Percentiles rank a stretch among this genome's conserved stretches.
phyloP scores from a whole-genome alignment of 2,888 invertebrate genomes.

The Lasioglossum villosulum region DNA sequence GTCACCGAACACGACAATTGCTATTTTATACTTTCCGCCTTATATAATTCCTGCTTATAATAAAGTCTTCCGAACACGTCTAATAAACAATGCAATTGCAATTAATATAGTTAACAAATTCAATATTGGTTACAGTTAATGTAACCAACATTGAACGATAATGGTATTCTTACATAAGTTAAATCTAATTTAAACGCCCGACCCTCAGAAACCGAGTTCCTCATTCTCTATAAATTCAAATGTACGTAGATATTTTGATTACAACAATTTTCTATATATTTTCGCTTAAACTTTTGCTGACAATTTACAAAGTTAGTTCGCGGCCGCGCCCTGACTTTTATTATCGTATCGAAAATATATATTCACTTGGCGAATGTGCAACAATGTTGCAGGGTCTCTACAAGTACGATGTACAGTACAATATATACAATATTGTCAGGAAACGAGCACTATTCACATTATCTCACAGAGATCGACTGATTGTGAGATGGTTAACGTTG shows the following conservation, averaged over 20 bases:
- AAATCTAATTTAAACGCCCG: constrained; percentile 48
- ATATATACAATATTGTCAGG: not conserved
- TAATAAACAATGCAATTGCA: constrained; percentile 7
- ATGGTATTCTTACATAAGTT: constrained; percentile 45
- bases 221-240: constrained; percentile 42
- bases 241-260: not conserved
- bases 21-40: constrained; percentile 20
- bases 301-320: not conserved
- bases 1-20: constrained; percentile 30
- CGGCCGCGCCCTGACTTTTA: not conserved
- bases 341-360: constrained; percentile 5
- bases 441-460: constrained; percentile 18
- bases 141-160: constrained; percentile 39
- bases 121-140: too few relatives aligned
- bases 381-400: constrained; percentile 20
- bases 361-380: constrained; percentile 5
- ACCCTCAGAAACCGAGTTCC: constrained; percentile 34
- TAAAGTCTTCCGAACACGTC: not conserved
- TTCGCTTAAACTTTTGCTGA: not conserved
- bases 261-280: not conserved
- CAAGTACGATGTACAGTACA: not conserved
- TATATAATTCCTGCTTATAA: constrained; percentile 16
- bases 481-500: not conserved
- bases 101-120: constrained; percentile 32
- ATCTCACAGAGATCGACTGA: constrained; percentile 15